Evolutionary conservation across 2,797 vertebrate genomes (phyloP), one percentile per base, ranked within the genome.

Genomic region (Parauchenoglanis punctatus): DNA sequence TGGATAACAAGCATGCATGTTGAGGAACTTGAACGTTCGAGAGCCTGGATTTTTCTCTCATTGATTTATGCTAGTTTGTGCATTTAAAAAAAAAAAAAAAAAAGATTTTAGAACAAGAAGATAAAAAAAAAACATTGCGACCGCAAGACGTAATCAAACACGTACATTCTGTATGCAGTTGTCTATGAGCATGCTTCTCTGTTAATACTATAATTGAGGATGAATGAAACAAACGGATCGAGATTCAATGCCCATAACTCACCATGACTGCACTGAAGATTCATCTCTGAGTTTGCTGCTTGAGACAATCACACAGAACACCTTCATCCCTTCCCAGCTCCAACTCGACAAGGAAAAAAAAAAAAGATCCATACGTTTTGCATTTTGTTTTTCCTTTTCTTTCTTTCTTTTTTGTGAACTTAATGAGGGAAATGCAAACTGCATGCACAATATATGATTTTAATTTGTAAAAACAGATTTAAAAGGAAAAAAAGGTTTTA

Each of bases 381-480:
- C 91, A 89, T 93, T 93, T 92, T 93, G 59, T 86, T 82, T 89
- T 91, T 89, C 84, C 86, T 54, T 88, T 58, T 35, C 72, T 17
- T 77, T 8, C 7, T 44, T 44, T 72, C 18, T 95, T 96, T 97
- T 97, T 96, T 97, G 97, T 98, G 96, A 95, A 95, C 94, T 95
- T 96, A 95, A 93, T 84, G 92, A 91, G 92, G 96, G 94, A 96
- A 95, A 96, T 97, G 95, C 96, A 96, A 95, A 96, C 94, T 97
- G 97, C 98, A 98, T 99, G 98, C 97, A 94, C 96, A 88, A 92
- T 92, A 94, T 95, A 96, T 95, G 95, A 96, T 96, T 96, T 96
- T 96, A 93, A 96, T 98, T 98, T 97, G 95, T 97, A 95, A 96
- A 95, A 95, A 95, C 91, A 87, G 83, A 94, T 89, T 94, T 96